Evolutionary conservation across 2,797 vertebrate genomes (phyloP).

Genomic region (Platalea minor): DNA sequence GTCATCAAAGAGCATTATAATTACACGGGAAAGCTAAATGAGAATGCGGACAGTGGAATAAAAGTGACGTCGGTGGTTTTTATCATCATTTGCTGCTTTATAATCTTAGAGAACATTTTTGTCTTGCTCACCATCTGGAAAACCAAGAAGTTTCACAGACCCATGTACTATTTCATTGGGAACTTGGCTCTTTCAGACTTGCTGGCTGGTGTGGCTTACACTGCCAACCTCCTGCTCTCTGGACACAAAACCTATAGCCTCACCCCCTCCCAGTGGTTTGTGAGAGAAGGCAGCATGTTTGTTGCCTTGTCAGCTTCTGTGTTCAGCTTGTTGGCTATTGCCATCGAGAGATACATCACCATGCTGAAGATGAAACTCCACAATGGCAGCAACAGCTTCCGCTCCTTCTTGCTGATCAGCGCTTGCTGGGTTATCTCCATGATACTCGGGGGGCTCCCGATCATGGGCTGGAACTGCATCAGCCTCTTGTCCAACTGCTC

Average conservation of each 20-base stretch:
- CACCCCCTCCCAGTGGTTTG: conserved; percentile 91
- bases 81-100: conserved; percentile 96
- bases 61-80: conserved; percentile 91
- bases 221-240: conserved; percentile 91
- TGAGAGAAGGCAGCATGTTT: conserved; percentile 96
- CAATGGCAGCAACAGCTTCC: conserved; percentile 89
- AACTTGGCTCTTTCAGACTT: conserved; percentile 98
- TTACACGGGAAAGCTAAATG: conserved; percentile 91
- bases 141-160: conserved; percentile 98
- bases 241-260: conserved; percentile 92
- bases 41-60: conserved; percentile 79
- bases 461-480: conserved; percentile 98
- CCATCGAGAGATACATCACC: conserved; percentile 95
- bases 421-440: conserved; percentile 91
- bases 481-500: conserved; percentile 82
- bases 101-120: conserved; percentile 94
- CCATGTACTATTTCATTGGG: conserved; percentile 99
- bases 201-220: conserved; percentile 92
- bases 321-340: conserved; percentile 95
- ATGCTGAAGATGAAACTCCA: conserved; percentile 98
- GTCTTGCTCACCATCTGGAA: conserved; percentile 96
- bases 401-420: conserved; percentile 95
- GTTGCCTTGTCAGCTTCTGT: conserved; percentile 94
- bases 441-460: conserved; percentile 87
- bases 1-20: conserved; percentile 94